These are phyloP conservation scores for Pristis pectinata DNA, from an alignment of 2,797 vertebrate species.

Conservation along the genomic window DNA sequence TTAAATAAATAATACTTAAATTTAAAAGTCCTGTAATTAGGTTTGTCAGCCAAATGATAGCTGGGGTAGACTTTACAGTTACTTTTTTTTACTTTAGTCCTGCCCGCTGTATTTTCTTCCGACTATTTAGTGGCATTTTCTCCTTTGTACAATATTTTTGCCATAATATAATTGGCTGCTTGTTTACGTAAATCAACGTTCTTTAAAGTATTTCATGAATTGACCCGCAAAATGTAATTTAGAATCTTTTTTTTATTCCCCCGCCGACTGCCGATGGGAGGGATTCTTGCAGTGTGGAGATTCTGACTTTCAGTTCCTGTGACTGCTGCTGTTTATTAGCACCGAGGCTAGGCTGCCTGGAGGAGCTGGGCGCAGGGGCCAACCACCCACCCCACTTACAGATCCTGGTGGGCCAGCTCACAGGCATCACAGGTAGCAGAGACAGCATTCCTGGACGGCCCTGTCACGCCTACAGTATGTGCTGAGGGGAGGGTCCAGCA, in stretches of 20 bases:
- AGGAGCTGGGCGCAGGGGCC: neutral
- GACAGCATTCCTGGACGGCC: neutral
- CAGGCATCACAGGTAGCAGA: neutral
- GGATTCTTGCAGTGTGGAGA: too few relatives aligned
- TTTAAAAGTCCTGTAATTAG: constrained; percentile 51
- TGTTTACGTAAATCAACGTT: neutral
- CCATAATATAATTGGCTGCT: neutral
- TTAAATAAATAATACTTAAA: constrained; percentile 42
- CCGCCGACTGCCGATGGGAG: neutral
- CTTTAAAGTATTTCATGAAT: neutral
- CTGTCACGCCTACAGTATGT: neutral
- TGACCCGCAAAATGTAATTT: neutral
- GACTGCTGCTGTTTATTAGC: neutral
- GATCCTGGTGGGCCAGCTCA: neutral
- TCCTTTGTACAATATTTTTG: neutral
- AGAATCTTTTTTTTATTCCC: neutral
- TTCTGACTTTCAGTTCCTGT: neutral
- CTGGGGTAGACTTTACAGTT: neutral
- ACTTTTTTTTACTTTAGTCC: neutral
- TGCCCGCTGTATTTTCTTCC: neutral
- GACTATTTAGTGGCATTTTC: neutral
- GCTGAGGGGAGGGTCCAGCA: neutral
- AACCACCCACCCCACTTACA: too few relatives aligned
- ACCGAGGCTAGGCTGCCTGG: neutral
- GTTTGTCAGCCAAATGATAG: constrained; percentile 46